Evolutionary conservation across 2,888 invertebrate genomes (phyloP).

Genomic region (Diplolepis rosae): DNA sequence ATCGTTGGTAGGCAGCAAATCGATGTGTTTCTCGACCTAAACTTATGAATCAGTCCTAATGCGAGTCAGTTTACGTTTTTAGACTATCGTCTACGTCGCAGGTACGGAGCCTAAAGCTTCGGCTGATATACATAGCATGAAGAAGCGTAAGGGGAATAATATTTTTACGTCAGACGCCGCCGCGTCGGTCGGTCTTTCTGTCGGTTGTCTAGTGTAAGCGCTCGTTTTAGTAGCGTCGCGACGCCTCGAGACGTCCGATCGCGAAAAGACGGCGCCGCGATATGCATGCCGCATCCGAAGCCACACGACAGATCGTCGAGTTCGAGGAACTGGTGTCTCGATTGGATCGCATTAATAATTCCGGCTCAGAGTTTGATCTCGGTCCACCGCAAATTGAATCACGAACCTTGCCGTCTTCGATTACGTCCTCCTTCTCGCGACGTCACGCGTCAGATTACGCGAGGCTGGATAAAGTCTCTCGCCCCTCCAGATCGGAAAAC

Average conservation of each 20-base stretch:
- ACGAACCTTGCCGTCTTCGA: slow-evolving; percentile 24
- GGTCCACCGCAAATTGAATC: slow-evolving; percentile 1
- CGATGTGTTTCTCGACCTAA: background rate
- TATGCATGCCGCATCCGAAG: slow-evolving; percentile 57
- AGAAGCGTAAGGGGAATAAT: slow-evolving; percentile 19
- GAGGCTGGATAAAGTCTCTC: slow-evolving; percentile 42
- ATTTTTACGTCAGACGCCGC: slow-evolving; percentile 13
- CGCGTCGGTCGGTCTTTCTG: too few species aligned
- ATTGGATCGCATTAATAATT: slow-evolving; percentile 68
- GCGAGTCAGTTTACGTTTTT: background rate
- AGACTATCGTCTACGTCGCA: background rate
- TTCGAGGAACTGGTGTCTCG: slow-evolving; percentile 72
- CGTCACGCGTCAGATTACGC: slow-evolving; percentile 38
- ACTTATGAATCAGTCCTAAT: background rate
- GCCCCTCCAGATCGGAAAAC: slow-evolving; percentile 39
- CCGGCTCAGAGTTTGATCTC: slow-evolving; percentile 1
- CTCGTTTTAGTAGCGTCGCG: slow-evolving; percentile 66
- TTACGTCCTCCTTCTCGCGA: slow-evolving; percentile 37
- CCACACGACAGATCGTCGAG: slow-evolving; percentile 70
- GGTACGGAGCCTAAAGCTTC: slow-evolving; percentile 13
- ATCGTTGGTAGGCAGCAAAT: too few species aligned
- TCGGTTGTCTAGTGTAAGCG: slow-evolving; percentile 17
- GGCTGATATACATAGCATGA: slow-evolving; percentile 7
- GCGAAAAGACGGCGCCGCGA: slow-evolving; percentile 43
- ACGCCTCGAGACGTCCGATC: slow-evolving; percentile 58